Evolutionary conservation across 2,888 invertebrate genomes (phyloP), one percentile per base, ranked within the genome.

Genomic region (Himalopsyche tibetana): DNA sequence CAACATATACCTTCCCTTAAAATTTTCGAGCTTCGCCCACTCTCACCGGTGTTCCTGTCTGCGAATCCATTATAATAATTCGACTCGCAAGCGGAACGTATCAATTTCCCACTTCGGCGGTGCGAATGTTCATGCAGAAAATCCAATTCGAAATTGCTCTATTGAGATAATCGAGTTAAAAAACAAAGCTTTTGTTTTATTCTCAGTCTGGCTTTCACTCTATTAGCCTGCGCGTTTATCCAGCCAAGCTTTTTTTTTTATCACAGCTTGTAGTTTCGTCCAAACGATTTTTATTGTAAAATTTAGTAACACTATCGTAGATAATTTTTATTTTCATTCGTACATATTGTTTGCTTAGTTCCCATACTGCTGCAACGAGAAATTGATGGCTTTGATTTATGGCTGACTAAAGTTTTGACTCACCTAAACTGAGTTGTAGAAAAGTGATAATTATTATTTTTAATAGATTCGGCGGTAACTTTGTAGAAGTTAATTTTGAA

Each of bases 101-200:
- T 63, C 63, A 63, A 63, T 63, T 63, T 63, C 63, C 28, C 63
- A 63, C 19, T n/a, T 15, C 63, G 19, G 11, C 28, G 63, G 19
- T 63, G 19, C n/a, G 28, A 28, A 63, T 28, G 63, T 19, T 63
- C 63, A 63, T 63, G 63, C 63, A 63, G 63, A 63, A 63, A 63
- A 63, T 63, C 19, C 63, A 63, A 63, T 63, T 63, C 9, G 9
- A 28, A 63, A 28, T 63, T 63, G 63, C 63, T 63, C 63, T 19
- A 63, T 63, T 63, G 63, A 63, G 19, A 63, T 63, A 63, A 63
- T 63, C 63, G 19, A 63, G 63, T 63, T 63, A 28, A 63, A 55
- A 63, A 63, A 63, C 63, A 19, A 63, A 1, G 63, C 63, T 63
- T 63, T 63, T 28, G 63, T 63, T 63, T 63, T 19, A 28, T 63